Evolutionary conservation across 2,888 invertebrate species (phyloP).

Genomic region (Gandaritis pyraliata): DNA sequence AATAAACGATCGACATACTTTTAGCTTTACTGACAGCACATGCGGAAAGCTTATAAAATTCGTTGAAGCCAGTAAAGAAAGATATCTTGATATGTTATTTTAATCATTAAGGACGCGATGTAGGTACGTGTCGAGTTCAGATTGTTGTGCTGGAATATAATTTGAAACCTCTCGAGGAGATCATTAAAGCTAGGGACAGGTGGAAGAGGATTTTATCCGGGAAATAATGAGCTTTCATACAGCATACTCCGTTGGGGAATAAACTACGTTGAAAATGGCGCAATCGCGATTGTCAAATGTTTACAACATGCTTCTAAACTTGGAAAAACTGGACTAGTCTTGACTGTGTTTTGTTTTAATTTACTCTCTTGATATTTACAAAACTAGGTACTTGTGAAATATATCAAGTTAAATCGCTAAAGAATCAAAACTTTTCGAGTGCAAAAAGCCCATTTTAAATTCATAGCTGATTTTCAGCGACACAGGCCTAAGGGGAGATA

Average conservation of each 20-base stretch:
- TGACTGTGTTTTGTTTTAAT: conserved; percentile 4
- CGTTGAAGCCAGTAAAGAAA: conserved; percentile 80
- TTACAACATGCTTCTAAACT: neutral
- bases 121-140: conserved; percentile 67
- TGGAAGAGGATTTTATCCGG: conserved; percentile 43
- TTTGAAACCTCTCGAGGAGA: conserved; percentile 76
- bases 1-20: neutral
- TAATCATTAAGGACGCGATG: conserved; percentile 77
- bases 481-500: conserved; percentile 30
- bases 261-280: conserved; percentile 1
- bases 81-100: conserved; percentile 82
- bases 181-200: conserved; percentile 65
- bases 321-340: neutral
- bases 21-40: neutral
- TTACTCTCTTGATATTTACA: too few species aligned
- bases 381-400: too few species aligned
- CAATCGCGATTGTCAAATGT: neutral
- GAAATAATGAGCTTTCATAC: conserved; percentile 30
- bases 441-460: conserved; percentile 2
- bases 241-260: conserved; percentile 9
- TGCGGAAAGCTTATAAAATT: conserved; percentile 60
- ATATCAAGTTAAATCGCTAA: too few species aligned
- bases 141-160: conserved; percentile 79
- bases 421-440: too few species aligned
- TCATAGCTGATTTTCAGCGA: neutral